Percentiles rank a stretch among this genome's conserved stretches.
Evolutionary conservation across 2,113 vertebrate genomes (phyloP).

Genomic region (Mustela nigripes): DNA sequence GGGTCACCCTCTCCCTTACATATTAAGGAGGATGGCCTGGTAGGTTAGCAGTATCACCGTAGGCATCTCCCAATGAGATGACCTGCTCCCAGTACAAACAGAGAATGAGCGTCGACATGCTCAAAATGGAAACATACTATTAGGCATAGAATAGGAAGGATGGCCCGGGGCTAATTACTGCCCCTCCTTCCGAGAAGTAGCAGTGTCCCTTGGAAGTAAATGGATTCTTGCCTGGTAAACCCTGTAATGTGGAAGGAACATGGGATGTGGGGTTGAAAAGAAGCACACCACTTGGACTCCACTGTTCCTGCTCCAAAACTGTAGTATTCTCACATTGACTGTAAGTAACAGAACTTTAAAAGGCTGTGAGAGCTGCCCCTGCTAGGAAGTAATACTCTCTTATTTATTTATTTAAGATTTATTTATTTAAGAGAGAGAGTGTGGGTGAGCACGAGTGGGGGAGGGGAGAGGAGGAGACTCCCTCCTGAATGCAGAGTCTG

Average conservation of each 20-base stretch:
- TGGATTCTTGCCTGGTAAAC: background rate
- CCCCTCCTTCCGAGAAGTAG: background rate
- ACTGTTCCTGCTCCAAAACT: constrained; percentile 5
- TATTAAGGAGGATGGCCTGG: background rate
- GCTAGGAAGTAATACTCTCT: background rate
- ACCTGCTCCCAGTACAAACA: background rate
- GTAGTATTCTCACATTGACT: background rate
- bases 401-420: background rate
- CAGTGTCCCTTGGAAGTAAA: background rate
- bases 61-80: background rate
- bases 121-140: constrained; percentile 22
- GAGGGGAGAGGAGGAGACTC: background rate
- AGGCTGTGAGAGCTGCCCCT: background rate
- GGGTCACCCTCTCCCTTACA: background rate
- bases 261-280: background rate
- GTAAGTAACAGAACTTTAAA: background rate
- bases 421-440: background rate
- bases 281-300: background rate
- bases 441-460: background rate
- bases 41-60: background rate
- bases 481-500: background rate
- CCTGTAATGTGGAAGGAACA: background rate
- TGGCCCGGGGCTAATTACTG: background rate
- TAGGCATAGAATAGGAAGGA: constrained; percentile 4
- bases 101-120: background rate